Evolutionary conservation across 2,888 invertebrate genomes (phyloP).

Genomic region (Limnephilus rhombicus): DNA sequence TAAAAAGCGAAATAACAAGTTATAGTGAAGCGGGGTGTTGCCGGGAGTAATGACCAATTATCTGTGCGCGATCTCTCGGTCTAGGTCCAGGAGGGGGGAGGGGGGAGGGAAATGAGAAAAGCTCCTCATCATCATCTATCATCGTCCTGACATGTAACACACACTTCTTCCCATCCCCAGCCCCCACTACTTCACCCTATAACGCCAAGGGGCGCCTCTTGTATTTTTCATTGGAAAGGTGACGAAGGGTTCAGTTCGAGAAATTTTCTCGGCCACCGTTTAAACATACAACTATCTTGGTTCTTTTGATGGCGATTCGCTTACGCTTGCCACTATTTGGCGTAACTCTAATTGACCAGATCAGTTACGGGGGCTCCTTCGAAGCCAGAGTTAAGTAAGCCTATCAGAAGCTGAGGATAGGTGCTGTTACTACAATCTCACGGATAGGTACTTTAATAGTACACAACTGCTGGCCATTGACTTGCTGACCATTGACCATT

Average conservation of each 20-base stretch:
- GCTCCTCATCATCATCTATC: constrained; percentile 46
- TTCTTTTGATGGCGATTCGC: background rate
- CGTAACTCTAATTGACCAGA: too few species aligned
- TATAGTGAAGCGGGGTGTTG: background rate
- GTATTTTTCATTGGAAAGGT: constrained; percentile 4
- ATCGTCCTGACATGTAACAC: constrained; percentile 32
- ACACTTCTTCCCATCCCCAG: background rate
- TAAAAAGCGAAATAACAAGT: background rate
- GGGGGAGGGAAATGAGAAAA: background rate
- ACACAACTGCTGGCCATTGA: too few species aligned
- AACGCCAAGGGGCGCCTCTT: background rate
- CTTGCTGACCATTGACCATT: too few species aligned
- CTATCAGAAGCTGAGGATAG: too few species aligned
- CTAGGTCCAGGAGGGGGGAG: background rate
- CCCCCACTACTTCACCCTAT: background rate
- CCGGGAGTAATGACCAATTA: constrained; percentile 40
- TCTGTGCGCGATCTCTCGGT: background rate
- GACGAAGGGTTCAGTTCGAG: background rate
- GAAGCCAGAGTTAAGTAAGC: too few species aligned
- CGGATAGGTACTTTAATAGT: too few species aligned
- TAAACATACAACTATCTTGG: too few species aligned
- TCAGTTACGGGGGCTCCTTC: too few species aligned
- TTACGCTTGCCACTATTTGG: too few species aligned
- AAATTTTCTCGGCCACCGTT: background rate
- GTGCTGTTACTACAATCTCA: too few species aligned